Base-by-base conservation (phyloP, 2,797 vertebrate genomes). In the Melanotaenia nigrans region DNA sequence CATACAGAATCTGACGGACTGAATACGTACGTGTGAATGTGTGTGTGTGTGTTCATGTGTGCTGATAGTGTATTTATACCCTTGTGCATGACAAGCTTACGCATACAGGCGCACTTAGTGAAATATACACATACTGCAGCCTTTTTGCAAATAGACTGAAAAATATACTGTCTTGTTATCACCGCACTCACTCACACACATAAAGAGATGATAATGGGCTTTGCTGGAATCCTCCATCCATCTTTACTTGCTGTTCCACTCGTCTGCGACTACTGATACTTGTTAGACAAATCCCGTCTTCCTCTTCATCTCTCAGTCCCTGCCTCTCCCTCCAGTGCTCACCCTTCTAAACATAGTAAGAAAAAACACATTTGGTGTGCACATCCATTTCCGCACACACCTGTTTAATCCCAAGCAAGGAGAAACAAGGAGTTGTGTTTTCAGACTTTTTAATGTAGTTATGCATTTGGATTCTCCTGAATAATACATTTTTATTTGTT, bases 371-470 rank as follows among this genome's bases (percentile, higher is more conserved):
- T 85, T 73, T 75, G 65, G 54, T 53, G 59, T 33, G 65, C 71
- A 14, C 51, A 57, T 65, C 35, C 16, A 22, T 56, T 62, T 58
- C 58, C 56, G 59, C 57, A 70, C 49, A 77, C 55, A 76, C 79
- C 75, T 71, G 69, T 53, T 70, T 84, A 84, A 75, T 79, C 73
- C 68, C 42, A 72, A 70, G 83, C 77, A 79, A 84, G 77, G 77
- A 77, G 66, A 72, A 71, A 84, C 77, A 79, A 84, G 76, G 77
- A 76, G 65, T 75, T 75, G 77, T 75, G 69, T 88, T 92, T 90
- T 87, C 72, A 89, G 87, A 89, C 87, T 85, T 89, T 90, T 87
- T 90, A 88, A 93, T 94, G 89, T 88, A 89, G 93, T 92, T 90
- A 92, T 92, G 88, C 86, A 80, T 91, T 89, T 91, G 80, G 81